Conservation (phyloP, 2,797 vertebrate genomes). For the Selene dorsalis region DNA sequence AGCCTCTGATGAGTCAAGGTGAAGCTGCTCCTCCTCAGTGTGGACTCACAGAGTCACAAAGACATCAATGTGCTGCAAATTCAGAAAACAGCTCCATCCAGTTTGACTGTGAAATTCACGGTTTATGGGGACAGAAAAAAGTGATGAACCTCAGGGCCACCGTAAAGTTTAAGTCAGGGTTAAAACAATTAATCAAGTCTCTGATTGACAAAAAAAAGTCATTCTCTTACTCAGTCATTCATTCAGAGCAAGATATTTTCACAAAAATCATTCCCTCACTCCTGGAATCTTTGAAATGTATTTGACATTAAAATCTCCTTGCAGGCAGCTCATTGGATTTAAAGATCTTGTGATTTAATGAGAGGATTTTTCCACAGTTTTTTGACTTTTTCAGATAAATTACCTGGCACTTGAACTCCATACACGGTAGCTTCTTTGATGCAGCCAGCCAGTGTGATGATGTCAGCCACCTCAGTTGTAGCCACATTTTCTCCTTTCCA, state of each 20-base stretch:
- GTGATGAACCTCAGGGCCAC: too few species aligned
- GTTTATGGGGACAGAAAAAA: too few species aligned
- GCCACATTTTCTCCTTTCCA: conserved; percentile 95
- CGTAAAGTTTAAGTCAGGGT: not conserved
- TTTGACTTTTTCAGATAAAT: not conserved
- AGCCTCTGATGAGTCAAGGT: not conserved
- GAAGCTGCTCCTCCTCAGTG: not conserved
- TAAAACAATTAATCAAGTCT: not conserved
- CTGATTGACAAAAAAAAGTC: not conserved
- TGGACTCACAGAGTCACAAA: not conserved
- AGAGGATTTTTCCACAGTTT: not conserved
- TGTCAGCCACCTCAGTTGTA: conserved; percentile 88
- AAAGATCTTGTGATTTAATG: not conserved
- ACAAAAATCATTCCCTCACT: not conserved
- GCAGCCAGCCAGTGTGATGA: conserved; percentile 79
- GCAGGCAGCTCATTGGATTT: not conserved
- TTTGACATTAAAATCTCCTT: too few species aligned
- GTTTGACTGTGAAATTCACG: too few species aligned
- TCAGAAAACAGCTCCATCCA: too few species aligned
- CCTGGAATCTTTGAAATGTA: too few species aligned
- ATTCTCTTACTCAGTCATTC: not conserved
- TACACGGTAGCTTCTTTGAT: conserved; percentile 89
- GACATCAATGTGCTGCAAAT: too few species aligned
- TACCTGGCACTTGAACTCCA: conserved; percentile 89
- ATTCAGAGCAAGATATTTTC: not conserved